Conservation (phyloP, 2,797 vertebrate genomes). For the Bovichtus variegatus region DNA sequence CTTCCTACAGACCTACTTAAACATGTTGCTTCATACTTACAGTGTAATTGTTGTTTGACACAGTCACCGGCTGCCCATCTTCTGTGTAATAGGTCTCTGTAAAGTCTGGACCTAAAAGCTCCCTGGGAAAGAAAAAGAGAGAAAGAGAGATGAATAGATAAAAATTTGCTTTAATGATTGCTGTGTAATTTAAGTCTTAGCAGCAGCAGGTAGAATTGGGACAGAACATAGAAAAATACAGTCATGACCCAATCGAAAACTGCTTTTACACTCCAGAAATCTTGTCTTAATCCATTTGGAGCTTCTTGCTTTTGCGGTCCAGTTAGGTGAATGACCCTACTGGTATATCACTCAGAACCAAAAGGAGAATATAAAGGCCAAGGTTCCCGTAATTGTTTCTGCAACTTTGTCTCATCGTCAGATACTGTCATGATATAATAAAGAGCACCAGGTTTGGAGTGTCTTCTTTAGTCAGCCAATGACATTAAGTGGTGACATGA, state of each 20-base stretch:
- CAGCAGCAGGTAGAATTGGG: background rate
- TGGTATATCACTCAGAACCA: background rate
- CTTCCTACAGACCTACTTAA: background rate
- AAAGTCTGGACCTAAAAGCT: constrained; percentile 83
- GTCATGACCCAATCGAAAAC: background rate
- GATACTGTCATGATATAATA: constrained; percentile 15
- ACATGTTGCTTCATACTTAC: constrained; percentile 67
- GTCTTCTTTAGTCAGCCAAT: constrained; percentile 19
- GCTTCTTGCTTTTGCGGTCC: background rate
- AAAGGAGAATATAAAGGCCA: background rate
- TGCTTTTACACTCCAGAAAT: background rate
- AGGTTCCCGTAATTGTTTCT: background rate
- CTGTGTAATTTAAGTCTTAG: constrained; percentile 2
- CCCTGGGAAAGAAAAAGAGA: constrained; percentile 65
- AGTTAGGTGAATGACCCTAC: background rate
- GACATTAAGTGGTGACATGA: constrained; percentile 28
- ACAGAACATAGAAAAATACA: constrained; percentile 1
- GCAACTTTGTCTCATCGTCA: background rate
- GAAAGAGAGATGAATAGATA: constrained; percentile 15
- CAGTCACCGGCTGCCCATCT: constrained; percentile 78
- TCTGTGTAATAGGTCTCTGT: constrained; percentile 84
- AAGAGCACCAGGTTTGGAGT: background rate
- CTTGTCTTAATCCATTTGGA: background rate
- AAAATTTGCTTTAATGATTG: constrained; percentile 2
- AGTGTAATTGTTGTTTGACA: constrained; percentile 72